Evolutionary conservation across 2,888 invertebrate species (phyloP).

Genomic region (Epistrophella euchroma): DNA sequence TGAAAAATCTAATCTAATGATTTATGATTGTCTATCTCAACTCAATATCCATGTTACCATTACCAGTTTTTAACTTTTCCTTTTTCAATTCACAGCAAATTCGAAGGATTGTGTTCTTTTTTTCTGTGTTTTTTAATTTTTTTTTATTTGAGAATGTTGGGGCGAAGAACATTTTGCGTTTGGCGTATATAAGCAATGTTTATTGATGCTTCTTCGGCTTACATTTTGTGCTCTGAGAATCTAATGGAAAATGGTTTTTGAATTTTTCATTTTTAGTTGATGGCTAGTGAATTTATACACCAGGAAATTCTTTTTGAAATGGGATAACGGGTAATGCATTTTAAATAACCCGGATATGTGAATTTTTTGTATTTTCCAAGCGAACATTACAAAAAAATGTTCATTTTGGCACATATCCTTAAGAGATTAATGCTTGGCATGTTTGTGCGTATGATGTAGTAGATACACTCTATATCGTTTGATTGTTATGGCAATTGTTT

Average conservation of each 20-base stretch:
- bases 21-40: neutral
- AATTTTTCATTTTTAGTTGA: conserved; percentile 36
- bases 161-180: neutral
- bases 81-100: neutral
- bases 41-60: neutral
- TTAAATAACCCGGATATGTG: conserved; percentile 44
- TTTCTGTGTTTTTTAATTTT: neutral
- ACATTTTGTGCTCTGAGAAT: neutral
- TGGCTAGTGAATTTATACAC: conserved; percentile 22
- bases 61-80: neutral
- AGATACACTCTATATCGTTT: neutral
- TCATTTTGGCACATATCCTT: conserved; percentile 12
- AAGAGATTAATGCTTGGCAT: conserved; percentile 44
- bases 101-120: neutral
- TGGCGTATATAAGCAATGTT: conserved; percentile 12
- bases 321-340: conserved; percentile 50
- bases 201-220: conserved; percentile 32
- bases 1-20: neutral
- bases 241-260: conserved; percentile 23
- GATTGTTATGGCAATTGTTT: neutral
- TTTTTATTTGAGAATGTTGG: neutral
- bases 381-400: neutral
- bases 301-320: conserved; percentile 29
- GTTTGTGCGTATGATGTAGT: conserved; percentile 5
- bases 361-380: neutral